Conservation (phyloP, 2,888 invertebrate species). For the Pachydiplax longipennis region DNA sequence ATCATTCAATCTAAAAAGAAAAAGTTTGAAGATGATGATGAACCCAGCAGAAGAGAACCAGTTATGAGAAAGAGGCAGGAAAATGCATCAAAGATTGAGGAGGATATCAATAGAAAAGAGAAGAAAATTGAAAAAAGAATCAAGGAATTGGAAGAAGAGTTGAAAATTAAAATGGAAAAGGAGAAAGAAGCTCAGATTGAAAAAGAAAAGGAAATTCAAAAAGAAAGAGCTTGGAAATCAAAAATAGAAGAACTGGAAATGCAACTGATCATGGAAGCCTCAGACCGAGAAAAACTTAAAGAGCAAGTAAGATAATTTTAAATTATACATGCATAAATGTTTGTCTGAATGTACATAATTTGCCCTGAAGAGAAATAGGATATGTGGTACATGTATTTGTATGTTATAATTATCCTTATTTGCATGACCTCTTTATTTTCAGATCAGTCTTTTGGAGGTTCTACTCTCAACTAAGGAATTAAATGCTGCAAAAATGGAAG, state of each 20-base stretch:
- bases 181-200: not conserved
- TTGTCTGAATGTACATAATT: not conserved
- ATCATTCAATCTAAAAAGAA: not conserved
- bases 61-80: not conserved
- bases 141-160: slow-evolving; percentile 7
- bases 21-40: not conserved
- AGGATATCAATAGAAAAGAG: not conserved
- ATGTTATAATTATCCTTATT: not conserved
- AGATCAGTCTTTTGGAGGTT: not conserved
- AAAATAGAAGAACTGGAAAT: not conserved
- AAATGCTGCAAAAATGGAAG: not conserved
- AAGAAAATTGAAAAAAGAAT: slow-evolving; percentile 4
- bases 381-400: not conserved
- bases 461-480: not conserved
- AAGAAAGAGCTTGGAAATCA: not conserved
- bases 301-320: not conserved
- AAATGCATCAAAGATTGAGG: not conserved
- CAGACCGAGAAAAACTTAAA: not conserved
- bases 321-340: not conserved
- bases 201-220: not conserved
- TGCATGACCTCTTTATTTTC: not conserved
- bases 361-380: not conserved
- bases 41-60: not conserved
- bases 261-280: not conserved
- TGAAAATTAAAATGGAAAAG: not conserved